These are phyloP conservation scores for Spongilla lacustris DNA, from an alignment of 37 sponge, comb jelly and placozoan genomes.

Conservation along the genomic window DNA sequence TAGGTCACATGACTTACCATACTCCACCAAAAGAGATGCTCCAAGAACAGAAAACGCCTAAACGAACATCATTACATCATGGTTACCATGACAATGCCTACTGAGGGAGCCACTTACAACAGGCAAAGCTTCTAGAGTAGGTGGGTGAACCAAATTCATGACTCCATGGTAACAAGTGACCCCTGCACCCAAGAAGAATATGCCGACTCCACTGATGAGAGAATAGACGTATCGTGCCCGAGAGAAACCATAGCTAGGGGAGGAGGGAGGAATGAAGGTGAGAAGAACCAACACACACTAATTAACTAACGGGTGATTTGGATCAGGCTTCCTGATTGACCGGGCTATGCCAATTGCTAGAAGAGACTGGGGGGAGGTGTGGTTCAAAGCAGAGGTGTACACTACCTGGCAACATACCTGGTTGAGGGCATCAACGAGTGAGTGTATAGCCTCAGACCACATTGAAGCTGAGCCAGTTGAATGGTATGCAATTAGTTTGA, in stretches of 20 bases:
- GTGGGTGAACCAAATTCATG: conserved; percentile 80
- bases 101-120: conserved; percentile 46
- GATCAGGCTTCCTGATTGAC: conserved; percentile 90
- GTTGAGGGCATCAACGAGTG: conserved; percentile 92
- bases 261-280: neutral
- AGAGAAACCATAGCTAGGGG: conserved; percentile 88
- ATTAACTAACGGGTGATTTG: conserved; percentile 91
- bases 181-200: conserved; percentile 97
- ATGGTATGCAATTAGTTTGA: conserved; percentile 86
- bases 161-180: conserved; percentile 93
- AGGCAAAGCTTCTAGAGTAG: conserved; percentile 71
- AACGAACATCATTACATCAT: neutral
- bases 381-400: neutral
- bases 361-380: conserved; percentile 62
- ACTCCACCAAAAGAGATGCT: conserved; percentile 84
- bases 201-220: conserved; percentile 94
- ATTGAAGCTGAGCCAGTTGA: conserved; percentile 96
- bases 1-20: conserved; percentile 52
- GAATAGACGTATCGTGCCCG: conserved; percentile 95
- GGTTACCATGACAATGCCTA: neutral
- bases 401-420: conserved; percentile 62
- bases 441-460: conserved; percentile 96
- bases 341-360: conserved; percentile 91
- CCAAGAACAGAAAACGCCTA: conserved; percentile 85
- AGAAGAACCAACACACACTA: neutral